Conservation (phyloP, 2,888 invertebrate species). For the Mamestra brassicae region DNA sequence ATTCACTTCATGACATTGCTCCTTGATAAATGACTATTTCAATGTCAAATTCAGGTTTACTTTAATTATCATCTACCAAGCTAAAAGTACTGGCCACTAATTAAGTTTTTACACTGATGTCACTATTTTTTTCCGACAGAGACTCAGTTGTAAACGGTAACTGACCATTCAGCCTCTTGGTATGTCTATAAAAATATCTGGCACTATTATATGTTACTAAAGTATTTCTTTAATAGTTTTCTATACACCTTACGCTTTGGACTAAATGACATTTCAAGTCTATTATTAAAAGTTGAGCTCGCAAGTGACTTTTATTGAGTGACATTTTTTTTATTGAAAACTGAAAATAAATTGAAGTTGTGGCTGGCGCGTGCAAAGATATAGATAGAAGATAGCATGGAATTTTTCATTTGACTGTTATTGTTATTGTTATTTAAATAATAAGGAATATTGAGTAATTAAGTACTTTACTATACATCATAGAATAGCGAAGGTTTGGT, state of each 20-base stretch:
- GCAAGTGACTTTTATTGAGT: constrained; percentile 16
- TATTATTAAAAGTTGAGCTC: constrained; percentile 33
- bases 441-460: background rate
- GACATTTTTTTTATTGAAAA: constrained; percentile 5
- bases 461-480: background rate
- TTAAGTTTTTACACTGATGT: constrained; percentile 28
- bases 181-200: constrained; percentile 58
- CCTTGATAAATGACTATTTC: constrained; percentile 8
- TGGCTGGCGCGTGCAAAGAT: background rate
- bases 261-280: constrained; percentile 43
- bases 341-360: constrained; percentile 17
- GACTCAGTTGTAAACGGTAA: constrained; percentile 34
- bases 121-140: constrained; percentile 21
- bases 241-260: constrained; percentile 46
- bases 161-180: constrained; percentile 45
- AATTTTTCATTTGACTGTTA: background rate
- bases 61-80: background rate
- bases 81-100: constrained; percentile 18
- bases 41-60: constrained; percentile 20
- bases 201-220: constrained; percentile 33
- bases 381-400: background rate
- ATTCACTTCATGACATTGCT: background rate
- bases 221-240: constrained; percentile 56
- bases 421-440: background rate
- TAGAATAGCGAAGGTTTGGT: background rate